phyloP scores from a whole-genome alignment of 2,113 vertebrate species.

The Macrotus californicus region DNA sequence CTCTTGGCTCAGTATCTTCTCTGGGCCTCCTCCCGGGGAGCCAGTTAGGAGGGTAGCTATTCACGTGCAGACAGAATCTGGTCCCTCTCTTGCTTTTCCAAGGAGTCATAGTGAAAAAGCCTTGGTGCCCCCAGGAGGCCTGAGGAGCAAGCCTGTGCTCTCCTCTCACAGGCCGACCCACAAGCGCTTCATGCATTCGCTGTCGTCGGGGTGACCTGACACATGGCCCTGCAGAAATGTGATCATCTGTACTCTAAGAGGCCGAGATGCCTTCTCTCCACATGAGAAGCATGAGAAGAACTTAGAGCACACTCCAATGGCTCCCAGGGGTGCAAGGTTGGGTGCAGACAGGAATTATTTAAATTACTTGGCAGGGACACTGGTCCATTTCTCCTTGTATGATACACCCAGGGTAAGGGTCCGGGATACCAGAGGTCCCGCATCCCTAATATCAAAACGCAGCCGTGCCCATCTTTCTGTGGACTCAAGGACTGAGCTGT shows the following conservation, averaged over 20 bases:
- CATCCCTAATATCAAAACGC: neutral
- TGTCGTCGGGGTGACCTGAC: neutral
- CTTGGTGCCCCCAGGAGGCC: rapidly evolving
- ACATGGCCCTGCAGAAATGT: neutral
- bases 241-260: neutral
- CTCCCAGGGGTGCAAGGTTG: neutral
- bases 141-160: neutral
- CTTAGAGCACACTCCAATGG: neutral
- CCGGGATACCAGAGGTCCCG: neutral
- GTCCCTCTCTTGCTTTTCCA: neutral
- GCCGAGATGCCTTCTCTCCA: neutral
- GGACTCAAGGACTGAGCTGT: neutral
- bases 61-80: neutral
- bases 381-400: neutral
- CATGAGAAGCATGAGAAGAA: neutral
- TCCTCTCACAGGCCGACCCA: neutral
- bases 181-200: rapidly evolving
- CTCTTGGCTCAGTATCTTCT: neutral
- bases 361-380: neutral
- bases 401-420: neutral
- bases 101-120: neutral
- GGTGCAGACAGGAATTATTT: neutral
- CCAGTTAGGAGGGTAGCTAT: neutral
- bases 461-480: neutral
- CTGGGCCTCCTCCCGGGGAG: neutral